phyloP scores from a whole-genome alignment of 2,888 invertebrate genomes.

The Chrysotoxum bicinctum region DNA sequence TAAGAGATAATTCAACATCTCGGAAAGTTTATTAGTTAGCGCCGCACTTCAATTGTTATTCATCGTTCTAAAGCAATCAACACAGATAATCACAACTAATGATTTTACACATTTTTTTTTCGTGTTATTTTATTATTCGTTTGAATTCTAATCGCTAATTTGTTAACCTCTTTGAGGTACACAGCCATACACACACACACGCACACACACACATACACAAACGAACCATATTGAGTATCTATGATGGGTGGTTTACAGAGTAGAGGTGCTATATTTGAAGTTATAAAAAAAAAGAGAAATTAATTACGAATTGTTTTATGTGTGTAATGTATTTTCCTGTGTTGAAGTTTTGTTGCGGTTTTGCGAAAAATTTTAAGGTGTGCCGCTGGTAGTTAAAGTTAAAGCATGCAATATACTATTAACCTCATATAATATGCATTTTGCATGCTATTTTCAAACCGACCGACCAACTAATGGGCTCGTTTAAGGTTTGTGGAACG shows the following conservation, averaged over 20 bases:
- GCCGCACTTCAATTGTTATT: slow-evolving; percentile 59
- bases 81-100: slow-evolving; percentile 63
- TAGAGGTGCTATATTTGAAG: neutral
- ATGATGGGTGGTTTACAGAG: neutral
- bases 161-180: slow-evolving; percentile 21
- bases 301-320: slow-evolving; percentile 59
- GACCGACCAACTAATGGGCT: slow-evolving; percentile 56
- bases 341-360: slow-evolving; percentile 30
- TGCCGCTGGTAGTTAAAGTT: slow-evolving; percentile 36
- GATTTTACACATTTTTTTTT: slow-evolving; percentile 37
- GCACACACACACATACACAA: neutral
- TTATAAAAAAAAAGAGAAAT: slow-evolving; percentile 30
- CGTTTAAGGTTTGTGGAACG: slow-evolving; percentile 54
- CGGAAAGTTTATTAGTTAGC: slow-evolving; percentile 57
- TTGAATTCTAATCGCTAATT: slow-evolving; percentile 66
- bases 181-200: neutral
- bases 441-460: slow-evolving; percentile 64
- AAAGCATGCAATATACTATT: slow-evolving; percentile 56
- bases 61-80: slow-evolving; percentile 42
- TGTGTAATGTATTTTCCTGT: neutral
- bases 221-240: neutral
- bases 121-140: slow-evolving; percentile 4
- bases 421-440: slow-evolving; percentile 68
- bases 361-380: slow-evolving; percentile 55
- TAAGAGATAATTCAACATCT: slow-evolving; percentile 43